A percentile compares a stretch with the other conserved stretches of the same genome.
Evolutionary conservation across 1,140 invertebrate species (phyloP).

Genomic region (Trichogramma pretiosum): DNA sequence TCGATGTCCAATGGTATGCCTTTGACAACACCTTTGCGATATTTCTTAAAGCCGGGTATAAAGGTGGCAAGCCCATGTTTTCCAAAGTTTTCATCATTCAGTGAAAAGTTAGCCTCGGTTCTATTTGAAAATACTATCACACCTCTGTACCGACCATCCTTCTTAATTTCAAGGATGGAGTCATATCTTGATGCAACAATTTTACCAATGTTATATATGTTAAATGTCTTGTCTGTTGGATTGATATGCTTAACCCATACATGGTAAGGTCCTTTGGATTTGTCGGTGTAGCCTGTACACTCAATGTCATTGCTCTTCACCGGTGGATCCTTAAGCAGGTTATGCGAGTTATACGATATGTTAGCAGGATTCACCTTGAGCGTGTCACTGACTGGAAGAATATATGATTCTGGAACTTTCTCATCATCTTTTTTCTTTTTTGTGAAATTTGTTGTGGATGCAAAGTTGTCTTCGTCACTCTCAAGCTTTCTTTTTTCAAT

Average conservation of each 20-base stretch:
- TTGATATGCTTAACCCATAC: slow-evolving; percentile 10
- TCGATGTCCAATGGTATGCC: slow-evolving; percentile 6
- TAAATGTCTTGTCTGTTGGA: not conserved
- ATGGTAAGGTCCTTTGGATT: slow-evolving; percentile 7
- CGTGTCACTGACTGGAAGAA: no score
- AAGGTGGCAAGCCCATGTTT: slow-evolving; percentile 8
- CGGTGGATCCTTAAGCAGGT: no score
- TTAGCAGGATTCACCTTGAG: no score
- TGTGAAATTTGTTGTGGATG: no score
- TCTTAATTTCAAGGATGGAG: slow-evolving; percentile 10
- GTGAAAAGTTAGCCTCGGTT: slow-evolving; percentile 8
- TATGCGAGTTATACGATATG: no score
- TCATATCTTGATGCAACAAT: slow-evolving; percentile 9
- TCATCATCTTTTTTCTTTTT: no score
- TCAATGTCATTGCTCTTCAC: no score
- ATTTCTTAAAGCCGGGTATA: slow-evolving; percentile 14
- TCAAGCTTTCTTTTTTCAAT: no score
- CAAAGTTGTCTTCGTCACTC: no score
- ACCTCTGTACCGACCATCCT: slow-evolving; percentile 9
- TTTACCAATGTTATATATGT: slow-evolving; percentile 11
- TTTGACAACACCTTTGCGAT: slow-evolving; percentile 6
- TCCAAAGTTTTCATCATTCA: slow-evolving; percentile 8
- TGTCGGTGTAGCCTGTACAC: no score
- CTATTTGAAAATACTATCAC: slow-evolving; percentile 13
- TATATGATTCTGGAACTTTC: no score